A percentile compares a stretch with the other conserved stretches of the same genome.
Conservation (phyloP, 2,113 vertebrate genomes). For the Datnioides undecimradiatus region DNA sequence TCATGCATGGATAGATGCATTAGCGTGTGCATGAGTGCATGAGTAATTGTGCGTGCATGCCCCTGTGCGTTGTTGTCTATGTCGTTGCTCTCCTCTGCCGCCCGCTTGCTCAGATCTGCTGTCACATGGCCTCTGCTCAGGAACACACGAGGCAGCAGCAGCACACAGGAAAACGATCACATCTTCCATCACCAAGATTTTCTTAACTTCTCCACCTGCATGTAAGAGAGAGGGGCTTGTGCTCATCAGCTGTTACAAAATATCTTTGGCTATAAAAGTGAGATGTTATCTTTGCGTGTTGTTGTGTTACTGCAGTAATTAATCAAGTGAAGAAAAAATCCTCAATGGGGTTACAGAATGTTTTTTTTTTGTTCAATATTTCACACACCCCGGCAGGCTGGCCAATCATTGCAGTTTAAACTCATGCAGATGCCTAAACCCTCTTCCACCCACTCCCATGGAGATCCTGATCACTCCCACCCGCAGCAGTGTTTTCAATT, state of each 20-base stretch:
- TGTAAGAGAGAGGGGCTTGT: background rate
- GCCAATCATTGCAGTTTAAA: constrained; percentile 6
- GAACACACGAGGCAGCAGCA: constrained; percentile 53
- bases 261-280: background rate
- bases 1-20: constrained; percentile 26
- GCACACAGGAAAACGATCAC: constrained; percentile 39
- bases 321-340: background rate
- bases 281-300: background rate
- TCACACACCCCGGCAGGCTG: constrained; percentile 16
- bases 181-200: constrained; percentile 29
- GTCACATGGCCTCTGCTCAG: constrained; percentile 65
- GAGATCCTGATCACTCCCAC: constrained; percentile 28
- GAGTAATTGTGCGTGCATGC: constrained; percentile 31
- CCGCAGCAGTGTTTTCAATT: constrained; percentile 24
- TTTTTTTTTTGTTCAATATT: background rate
- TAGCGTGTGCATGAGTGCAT: constrained; percentile 31
- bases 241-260: background rate
- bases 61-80: constrained; percentile 46
- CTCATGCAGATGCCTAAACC: constrained; percentile 35
- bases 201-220: constrained; percentile 32
- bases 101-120: constrained; percentile 36
- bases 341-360: background rate
- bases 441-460: constrained; percentile 6
- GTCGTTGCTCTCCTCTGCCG: constrained; percentile 5
- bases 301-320: background rate